Base-by-base conservation (phyloP, 2,113 vertebrate species). In the Perognathus longimembris region DNA sequence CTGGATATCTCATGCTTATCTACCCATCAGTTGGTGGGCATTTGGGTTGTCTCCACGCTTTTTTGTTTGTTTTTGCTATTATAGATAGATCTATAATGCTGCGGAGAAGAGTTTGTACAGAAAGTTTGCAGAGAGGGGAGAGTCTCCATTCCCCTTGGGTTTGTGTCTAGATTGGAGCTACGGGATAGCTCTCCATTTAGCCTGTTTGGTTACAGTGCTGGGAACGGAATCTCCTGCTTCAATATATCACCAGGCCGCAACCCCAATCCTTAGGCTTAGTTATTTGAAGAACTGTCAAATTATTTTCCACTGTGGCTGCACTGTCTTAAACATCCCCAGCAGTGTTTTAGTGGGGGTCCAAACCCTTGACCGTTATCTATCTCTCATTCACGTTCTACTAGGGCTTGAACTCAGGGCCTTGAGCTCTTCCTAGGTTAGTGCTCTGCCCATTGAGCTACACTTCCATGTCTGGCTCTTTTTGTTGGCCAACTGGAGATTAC, bases 291-390 rank as follows among this genome's bases (percentile, higher is more conserved):
- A 30, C 26, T 14, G 54, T 8, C n/a, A 5, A 54, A 22, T 22
- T 32, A 7, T 79, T 69, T 69, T 71, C 66, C 32, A 69, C 87
- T 83, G 40, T 1, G 12, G 59, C 63, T 21, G 20, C 14, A 30
- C 10, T 34, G n/a, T 45, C 36, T 32, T 38, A 26, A 6, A 11
- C 26, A 28, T 50, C 11, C 34, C 70, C 32, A 28, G 59, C 3
- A 12, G 28, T 2, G 28, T n/a, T 17, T 2, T 26, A 50, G 59
- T 24, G 24, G 59, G 20, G 63, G 24, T 24, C 0, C 2, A 1
- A n/a, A 54, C 50, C 61, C 59, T 77, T 22, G 50, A 8, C 36
- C 6, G 77, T 32, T 67, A 7, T 6, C 40, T 36, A 20, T 54
- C 50, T 54, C 15, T 54, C 50, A 18, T 15, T 54, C 50, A 54